Evolutionary conservation across 2,888 invertebrate species (phyloP), one percentile per base, ranked within the genome.

Genomic region (Prenolepis imparis): DNA sequence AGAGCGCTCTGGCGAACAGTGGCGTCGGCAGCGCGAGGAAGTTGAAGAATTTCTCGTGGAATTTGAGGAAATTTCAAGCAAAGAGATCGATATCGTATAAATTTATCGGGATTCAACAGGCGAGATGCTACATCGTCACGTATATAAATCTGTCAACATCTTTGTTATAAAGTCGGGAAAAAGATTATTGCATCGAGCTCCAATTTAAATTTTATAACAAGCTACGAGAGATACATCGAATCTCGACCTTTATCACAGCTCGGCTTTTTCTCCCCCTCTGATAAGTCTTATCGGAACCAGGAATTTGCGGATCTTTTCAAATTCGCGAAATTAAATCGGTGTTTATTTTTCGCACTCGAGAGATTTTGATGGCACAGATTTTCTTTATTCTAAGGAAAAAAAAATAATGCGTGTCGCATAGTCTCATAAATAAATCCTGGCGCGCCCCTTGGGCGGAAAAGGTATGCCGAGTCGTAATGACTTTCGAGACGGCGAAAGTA

Each of bases 401-500:
- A 24, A 41, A n/a, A 18, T n/a, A n/a, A 77, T n/a, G 28, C 18
- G n/a, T 21, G 70, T 15, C 18, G 55, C 4, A 48, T 48, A 44
- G 21, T 55, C 11, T 48, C 63, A 28, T 28, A 55, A 55, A 66
- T 36, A 70, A 74, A 70, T 87, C 41, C 4, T 63, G 44, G 66
- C 61, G 44, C 36, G 80, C 59, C 52, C 59, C 80, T 83, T 81
- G 73, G 81, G 73, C 63, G 70, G 57, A 63, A 67, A 77, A 63
- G 87, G 80, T 74, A 85, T 83, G 88, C 72, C 64, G 70, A 82
- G 73, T 64, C 73, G 52, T 73, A 87, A 78, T 44, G 72, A 73
- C 88, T 87, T 88, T 87, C 83, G 44, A 83, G 63, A 64, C 63
- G 55, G 85, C 73, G 72, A 83, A 85, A 82, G 63, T 74, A 57